phyloP scores from a whole-genome alignment of 2,888 invertebrate genomes.

The Macrosoma leucophasiata region DNA sequence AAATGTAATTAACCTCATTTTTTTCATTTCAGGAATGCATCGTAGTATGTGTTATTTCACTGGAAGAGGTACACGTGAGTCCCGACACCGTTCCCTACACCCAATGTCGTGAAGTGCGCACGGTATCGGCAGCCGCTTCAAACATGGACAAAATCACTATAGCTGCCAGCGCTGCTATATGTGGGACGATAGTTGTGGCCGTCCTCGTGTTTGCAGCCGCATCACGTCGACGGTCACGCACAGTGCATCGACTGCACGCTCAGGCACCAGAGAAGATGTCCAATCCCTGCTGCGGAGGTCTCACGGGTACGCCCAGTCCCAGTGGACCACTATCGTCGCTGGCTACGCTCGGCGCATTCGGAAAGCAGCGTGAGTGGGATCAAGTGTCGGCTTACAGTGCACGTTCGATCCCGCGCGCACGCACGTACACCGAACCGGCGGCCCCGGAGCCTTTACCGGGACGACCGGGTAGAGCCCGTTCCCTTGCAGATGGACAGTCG shows the following conservation, averaged over 20 bases:
- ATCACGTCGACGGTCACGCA: conserved; percentile 85
- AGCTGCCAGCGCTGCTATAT: conserved; percentile 94
- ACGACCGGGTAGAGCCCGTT: conserved; percentile 85
- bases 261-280: conserved; percentile 83
- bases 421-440: conserved; percentile 83
- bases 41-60: conserved; percentile 93
- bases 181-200: conserved; percentile 92
- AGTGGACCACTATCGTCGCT: conserved; percentile 87
- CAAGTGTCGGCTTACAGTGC: conserved; percentile 92
- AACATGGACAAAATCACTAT: conserved; percentile 97
- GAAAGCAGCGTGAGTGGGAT: conserved; percentile 85
- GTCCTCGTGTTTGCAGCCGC: conserved; percentile 93
- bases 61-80: conserved; percentile 91
- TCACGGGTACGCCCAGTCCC: conserved; percentile 84
- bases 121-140: conserved; percentile 86
- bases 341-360: conserved; percentile 89
- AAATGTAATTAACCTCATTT: too few relatives aligned
- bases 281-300: conserved; percentile 85
- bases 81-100: conserved; percentile 89
- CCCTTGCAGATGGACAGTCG: conserved; percentile 91
- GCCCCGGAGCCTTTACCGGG: conserved; percentile 84
- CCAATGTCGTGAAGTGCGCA: conserved; percentile 93
- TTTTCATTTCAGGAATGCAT: conserved; percentile 84
- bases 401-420: conserved; percentile 90
- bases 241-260: conserved; percentile 83